Percentiles rank a stretch among this genome's conserved stretches.
Conservation (phyloP, 1,140 invertebrate species). For the Colletes gigas region DNA sequence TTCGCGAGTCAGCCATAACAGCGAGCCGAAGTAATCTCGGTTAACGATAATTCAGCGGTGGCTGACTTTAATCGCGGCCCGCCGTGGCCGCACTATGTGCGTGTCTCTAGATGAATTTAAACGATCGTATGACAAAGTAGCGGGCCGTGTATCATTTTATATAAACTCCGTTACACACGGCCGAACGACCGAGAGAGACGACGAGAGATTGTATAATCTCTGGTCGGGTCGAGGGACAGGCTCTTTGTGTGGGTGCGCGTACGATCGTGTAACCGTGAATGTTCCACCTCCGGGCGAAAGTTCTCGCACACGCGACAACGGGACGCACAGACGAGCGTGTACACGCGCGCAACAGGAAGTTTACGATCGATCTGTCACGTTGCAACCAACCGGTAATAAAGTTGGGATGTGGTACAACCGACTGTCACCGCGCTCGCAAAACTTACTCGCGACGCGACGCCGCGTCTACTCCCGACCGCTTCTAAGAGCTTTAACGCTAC, state of each 20-base stretch:
- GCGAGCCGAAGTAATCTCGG: constrained; percentile 42
- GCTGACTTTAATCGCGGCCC: constrained; percentile 59
- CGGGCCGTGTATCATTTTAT: constrained; percentile 64
- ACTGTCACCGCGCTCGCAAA: constrained; percentile 59
- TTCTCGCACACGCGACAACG: background rate
- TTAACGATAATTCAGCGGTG: constrained; percentile 56
- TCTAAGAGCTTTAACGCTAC: constrained; percentile 65
- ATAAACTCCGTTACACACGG: constrained; percentile 54
- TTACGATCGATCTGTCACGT: constrained; percentile 67
- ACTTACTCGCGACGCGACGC: constrained; percentile 42
- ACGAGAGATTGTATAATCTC: constrained; percentile 48
- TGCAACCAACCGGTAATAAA: constrained; percentile 63
- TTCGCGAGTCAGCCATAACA: constrained; percentile 47
- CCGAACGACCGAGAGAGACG: constrained; percentile 11
- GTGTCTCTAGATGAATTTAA: constrained; percentile 59
- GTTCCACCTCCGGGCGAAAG: background rate
- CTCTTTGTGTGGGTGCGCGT: background rate
- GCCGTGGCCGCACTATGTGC: background rate
- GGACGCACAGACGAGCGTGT: background rate
- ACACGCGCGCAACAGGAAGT: constrained; percentile 27
- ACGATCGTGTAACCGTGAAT: constrained; percentile 3
- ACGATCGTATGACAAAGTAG: constrained; percentile 65
- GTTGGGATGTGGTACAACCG: constrained; percentile 64
- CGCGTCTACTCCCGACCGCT: constrained; percentile 39
- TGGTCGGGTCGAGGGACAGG: constrained; percentile 19